Conservation (phyloP, 2,888 invertebrate genomes). For the Yponomeuta plumbellus region DNA sequence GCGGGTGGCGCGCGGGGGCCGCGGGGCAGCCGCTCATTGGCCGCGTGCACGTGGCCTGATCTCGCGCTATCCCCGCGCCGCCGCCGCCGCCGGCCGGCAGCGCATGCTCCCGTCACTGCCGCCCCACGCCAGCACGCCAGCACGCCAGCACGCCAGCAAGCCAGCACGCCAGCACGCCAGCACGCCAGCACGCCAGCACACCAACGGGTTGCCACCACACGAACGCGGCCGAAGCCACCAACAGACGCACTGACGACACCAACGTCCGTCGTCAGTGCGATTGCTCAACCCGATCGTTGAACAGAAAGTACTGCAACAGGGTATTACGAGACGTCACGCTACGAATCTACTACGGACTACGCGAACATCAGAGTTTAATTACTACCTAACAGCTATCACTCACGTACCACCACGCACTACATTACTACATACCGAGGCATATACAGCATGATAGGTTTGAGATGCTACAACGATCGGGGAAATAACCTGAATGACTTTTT, state of each 20-base stretch:
- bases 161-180: constrained; percentile 5
- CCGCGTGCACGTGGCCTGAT: constrained; percentile 79
- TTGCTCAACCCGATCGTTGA: neutral
- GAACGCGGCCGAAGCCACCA: too few species aligned
- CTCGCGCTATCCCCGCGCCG: constrained; percentile 19
- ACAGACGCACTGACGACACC: neutral
- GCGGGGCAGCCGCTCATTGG: constrained; percentile 84
- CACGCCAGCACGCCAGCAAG: neutral
- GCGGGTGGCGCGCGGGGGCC: constrained; percentile 32
- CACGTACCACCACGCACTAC: too few species aligned
- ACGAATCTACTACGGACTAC: too few species aligned
- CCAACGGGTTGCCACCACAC: neutral
- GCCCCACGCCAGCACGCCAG: constrained; percentile 4
- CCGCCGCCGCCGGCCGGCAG: constrained; percentile 27
- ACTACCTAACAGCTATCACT: too few species aligned
- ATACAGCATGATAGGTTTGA: too few species aligned
- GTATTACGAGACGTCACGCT: too few species aligned
- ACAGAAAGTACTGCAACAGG: neutral
- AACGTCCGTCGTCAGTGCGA: neutral
- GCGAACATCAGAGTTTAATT: too few species aligned
- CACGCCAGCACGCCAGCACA: constrained; percentile 5
- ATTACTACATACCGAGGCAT: too few species aligned
- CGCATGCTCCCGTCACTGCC: constrained; percentile 24
- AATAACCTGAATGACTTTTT: too few species aligned
- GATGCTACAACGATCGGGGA: too few species aligned